phyloP scores from a whole-genome alignment of 2,797 vertebrate genomes.

The Picus viridis region DNA sequence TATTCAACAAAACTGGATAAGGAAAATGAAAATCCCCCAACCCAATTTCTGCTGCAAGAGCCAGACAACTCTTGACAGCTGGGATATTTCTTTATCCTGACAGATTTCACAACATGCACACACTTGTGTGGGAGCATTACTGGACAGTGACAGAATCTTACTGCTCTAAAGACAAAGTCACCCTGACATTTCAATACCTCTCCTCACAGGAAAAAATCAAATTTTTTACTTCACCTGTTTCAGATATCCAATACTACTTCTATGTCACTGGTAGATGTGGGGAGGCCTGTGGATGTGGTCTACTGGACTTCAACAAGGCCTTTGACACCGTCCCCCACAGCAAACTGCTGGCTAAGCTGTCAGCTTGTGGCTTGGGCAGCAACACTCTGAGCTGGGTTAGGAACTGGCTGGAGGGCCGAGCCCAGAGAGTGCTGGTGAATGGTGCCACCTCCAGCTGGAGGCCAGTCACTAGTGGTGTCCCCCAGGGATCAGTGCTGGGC shows the following conservation, averaged over 20 bases:
- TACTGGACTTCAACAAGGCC: no score
- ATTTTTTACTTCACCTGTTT: background rate
- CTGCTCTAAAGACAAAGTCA: background rate
- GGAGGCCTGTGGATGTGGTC: no score
- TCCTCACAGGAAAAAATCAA: background rate
- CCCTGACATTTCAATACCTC: background rate
- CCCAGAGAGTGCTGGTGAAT: no score
- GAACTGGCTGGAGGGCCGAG: no score
- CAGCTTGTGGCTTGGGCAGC: no score
- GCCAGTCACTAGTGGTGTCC: no score
- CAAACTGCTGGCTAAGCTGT: no score
- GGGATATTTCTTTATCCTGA: background rate
- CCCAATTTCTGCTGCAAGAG: background rate
- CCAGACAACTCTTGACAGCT: background rate
- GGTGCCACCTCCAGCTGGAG: no score
- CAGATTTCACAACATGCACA: background rate
- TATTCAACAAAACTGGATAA: background rate
- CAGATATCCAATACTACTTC: background rate
- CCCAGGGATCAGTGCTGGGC: no score
- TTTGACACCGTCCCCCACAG: no score
- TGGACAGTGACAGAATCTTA: background rate
- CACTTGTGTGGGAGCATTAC: background rate
- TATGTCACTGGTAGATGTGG: background rate
- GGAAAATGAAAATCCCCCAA: background rate
- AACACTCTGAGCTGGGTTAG: no score